Conservation (phyloP, 1,140 invertebrate species). For the Bombus ignitus region DNA sequence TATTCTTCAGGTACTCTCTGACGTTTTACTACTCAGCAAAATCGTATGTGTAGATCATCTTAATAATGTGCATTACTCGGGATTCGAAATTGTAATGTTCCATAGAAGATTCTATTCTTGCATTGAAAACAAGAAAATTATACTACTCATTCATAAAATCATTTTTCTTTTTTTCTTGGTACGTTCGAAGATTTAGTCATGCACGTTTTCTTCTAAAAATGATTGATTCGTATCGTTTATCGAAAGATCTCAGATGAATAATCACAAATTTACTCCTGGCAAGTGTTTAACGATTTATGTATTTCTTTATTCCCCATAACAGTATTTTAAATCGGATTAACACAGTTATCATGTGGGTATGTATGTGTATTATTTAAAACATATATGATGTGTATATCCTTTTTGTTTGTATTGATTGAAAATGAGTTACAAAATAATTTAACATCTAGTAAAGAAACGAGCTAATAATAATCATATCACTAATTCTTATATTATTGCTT, state of each 20-base stretch:
- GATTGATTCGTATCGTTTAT: slow-evolving; percentile 38
- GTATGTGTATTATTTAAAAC: slow-evolving; percentile 20
- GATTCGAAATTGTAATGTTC: slow-evolving; percentile 33
- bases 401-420: slow-evolving; percentile 27
- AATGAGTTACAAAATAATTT: slow-evolving; percentile 26
- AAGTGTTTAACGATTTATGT: slow-evolving; percentile 12
- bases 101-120: slow-evolving; percentile 51
- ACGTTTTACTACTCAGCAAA: slow-evolving; percentile 59
- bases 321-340: slow-evolving; percentile 41
- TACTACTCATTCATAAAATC: background rate
- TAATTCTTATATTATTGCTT: slow-evolving; percentile 58
- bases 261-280: slow-evolving; percentile 25
- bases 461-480: slow-evolving; percentile 53
- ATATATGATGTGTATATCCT: background rate
- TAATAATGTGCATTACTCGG: slow-evolving; percentile 7
- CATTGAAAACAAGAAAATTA: slow-evolving; percentile 38
- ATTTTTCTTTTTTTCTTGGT: background rate
- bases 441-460: slow-evolving; percentile 19
- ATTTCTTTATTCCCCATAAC: slow-evolving; percentile 1
- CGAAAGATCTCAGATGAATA: background rate
- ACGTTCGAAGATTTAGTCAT: slow-evolving; percentile 8
- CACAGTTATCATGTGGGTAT: background rate
- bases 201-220: slow-evolving; percentile 16
- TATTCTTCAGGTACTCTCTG: slow-evolving; percentile 51
- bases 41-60: slow-evolving; percentile 44